Percentiles rank a stretch among this genome's conserved stretches.
Evolutionary conservation across 2,888 invertebrate species (phyloP).

Genomic region (Sarcophaga subvicina): DNA sequence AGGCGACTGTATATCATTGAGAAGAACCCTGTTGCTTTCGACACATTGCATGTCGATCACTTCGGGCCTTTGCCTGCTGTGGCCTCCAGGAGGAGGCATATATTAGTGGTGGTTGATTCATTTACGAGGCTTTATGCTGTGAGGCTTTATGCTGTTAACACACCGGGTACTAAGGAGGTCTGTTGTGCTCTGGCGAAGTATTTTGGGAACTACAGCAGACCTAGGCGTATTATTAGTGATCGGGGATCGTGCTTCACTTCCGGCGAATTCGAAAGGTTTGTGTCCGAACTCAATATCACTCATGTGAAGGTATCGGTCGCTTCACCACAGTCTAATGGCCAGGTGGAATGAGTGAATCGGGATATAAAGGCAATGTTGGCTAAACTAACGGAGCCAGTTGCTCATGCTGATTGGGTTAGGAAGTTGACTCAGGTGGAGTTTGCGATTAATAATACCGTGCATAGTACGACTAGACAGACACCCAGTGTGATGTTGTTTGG

Average conservation of each 20-base stretch:
- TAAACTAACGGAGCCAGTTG: constrained; percentile 39
- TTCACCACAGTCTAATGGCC: no score
- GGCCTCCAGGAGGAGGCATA: constrained; percentile 39
- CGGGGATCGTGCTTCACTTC: no score
- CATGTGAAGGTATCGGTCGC: no score
- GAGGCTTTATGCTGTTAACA: constrained; percentile 45
- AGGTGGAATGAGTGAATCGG: constrained; percentile 9
- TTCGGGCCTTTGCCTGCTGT: constrained; percentile 27
- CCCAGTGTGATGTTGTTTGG: no score
- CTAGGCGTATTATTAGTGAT: constrained; percentile 19
- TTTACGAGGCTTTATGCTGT: background rate
- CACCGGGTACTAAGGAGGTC: constrained; percentile 48
- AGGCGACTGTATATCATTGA: no score
- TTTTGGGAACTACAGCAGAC: constrained; percentile 55
- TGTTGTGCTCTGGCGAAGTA: constrained; percentile 32
- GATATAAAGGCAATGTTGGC: constrained; percentile 48
- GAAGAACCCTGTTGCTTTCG: no score
- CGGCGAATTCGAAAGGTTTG: no score
- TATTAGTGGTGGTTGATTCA: constrained; percentile 33
- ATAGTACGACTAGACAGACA: no score
- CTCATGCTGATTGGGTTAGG: constrained; percentile 54
- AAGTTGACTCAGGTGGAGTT: constrained; percentile 52
- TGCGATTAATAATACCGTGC: constrained; percentile 6
- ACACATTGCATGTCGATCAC: constrained; percentile 2
- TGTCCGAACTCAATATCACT: no score